Evolutionary conservation across 2,797 vertebrate genomes (phyloP).

Genomic region (Craterocephalus amniculus): DNA sequence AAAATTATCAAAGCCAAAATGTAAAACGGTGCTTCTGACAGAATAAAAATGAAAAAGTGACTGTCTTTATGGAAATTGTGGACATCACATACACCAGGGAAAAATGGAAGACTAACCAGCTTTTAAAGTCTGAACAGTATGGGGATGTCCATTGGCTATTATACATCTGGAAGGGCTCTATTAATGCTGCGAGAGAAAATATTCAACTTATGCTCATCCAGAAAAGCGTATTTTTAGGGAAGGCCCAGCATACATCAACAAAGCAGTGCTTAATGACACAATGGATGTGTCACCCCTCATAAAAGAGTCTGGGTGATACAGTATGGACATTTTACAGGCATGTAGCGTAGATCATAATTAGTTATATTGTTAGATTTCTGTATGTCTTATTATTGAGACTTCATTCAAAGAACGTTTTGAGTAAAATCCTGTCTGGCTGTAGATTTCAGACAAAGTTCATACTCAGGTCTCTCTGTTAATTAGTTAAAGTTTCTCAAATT

Average conservation of each 20-base stretch:
- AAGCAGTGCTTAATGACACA: neutral
- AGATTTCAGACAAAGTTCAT: neutral
- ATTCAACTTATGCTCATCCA: neutral
- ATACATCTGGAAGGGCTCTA: neutral
- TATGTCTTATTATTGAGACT: neutral
- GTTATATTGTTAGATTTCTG: neutral
- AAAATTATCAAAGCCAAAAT: neutral
- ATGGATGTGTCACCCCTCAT: too few relatives aligned
- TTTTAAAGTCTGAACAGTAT: too few relatives aligned
- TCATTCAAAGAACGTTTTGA: neutral
- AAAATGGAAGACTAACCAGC: too few relatives aligned
- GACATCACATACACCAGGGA: too few relatives aligned
- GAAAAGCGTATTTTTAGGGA: neutral
- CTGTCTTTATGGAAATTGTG: too few relatives aligned
- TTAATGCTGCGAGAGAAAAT: neutral
- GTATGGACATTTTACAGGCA: too few relatives aligned
- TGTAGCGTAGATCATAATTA: neutral
- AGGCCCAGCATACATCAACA: neutral
- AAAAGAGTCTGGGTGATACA: neutral
- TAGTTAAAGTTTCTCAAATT: neutral
- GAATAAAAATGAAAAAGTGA: too few relatives aligned
- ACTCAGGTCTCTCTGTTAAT: neutral
- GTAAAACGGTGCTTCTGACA: neutral
- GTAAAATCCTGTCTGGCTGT: neutral
- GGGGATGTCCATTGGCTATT: too few relatives aligned